Percentiles rank a stretch among this genome's conserved stretches.
Evolutionary conservation across 2,113 vertebrate species (phyloP).

Genomic region (Corythoichthys intestinalis): DNA sequence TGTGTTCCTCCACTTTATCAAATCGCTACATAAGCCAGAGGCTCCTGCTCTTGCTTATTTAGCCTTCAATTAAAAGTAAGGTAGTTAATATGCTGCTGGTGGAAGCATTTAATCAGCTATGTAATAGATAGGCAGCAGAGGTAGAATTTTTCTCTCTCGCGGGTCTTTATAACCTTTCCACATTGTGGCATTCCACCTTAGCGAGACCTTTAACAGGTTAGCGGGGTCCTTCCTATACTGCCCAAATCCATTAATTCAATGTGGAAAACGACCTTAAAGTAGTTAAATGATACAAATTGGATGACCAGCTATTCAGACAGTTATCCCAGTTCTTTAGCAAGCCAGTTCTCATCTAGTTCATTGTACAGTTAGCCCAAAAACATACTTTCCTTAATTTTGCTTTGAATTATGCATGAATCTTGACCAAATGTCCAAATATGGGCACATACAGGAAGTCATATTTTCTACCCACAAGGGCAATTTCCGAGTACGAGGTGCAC

Average conservation of each 20-base stretch:
- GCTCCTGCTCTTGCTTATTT: neutral
- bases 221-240: neutral
- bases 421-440: neutral
- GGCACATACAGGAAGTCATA: constrained; percentile 8
- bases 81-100: neutral
- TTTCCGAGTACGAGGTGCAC: constrained; percentile 46
- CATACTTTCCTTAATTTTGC: neutral
- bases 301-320: too few species aligned
- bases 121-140: neutral
- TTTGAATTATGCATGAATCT: neutral
- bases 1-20: too few species aligned
- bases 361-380: neutral
- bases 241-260: neutral
- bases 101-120: neutral
- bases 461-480: constrained; percentile 49
- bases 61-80: neutral
- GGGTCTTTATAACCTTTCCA: neutral
- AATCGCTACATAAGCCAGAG: neutral
- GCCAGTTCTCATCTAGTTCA: neutral
- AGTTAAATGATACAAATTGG: neutral
- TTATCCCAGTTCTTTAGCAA: too few species aligned
- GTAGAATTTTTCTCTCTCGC: neutral
- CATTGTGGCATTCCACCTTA: neutral
- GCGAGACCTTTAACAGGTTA: neutral
- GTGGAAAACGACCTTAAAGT: neutral